phyloP scores from a whole-genome alignment of 2,113 vertebrate species.

The Nerophis ophidion region DNA sequence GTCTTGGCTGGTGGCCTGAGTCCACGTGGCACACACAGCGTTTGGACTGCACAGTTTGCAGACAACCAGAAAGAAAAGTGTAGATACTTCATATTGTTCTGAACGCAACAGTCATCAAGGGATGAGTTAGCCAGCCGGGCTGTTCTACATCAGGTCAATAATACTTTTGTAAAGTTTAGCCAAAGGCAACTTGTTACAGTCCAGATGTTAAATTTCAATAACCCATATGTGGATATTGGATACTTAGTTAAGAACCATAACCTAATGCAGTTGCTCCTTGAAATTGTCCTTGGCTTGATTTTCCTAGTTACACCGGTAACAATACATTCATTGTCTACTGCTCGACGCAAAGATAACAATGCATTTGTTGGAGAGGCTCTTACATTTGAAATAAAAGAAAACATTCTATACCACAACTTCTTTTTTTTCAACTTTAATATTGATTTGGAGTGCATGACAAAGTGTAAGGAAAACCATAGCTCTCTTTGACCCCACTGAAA shows the following conservation, averaged over 20 bases:
- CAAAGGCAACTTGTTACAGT: constrained; percentile 2
- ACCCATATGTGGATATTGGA: too few relatives aligned
- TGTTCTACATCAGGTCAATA: constrained; percentile 36
- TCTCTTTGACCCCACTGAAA: too few relatives aligned
- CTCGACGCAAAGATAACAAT: too few relatives aligned
- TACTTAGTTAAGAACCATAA: neutral
- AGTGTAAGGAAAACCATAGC: too few relatives aligned
- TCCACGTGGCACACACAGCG: constrained; percentile 72
- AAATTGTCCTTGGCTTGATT: too few relatives aligned
- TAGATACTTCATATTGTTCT: constrained; percentile 16
- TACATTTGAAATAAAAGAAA: too few relatives aligned
- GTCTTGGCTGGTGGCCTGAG: constrained; percentile 64
- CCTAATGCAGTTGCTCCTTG: neutral
- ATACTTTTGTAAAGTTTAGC: constrained; percentile 6
- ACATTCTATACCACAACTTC: too few relatives aligned
- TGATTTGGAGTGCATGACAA: too few relatives aligned
- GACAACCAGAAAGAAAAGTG: constrained; percentile 19
- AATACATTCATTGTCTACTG: too few relatives aligned
- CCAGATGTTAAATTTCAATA: neutral
- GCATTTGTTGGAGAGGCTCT: too few relatives aligned
- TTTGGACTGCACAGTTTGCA: constrained; percentile 33
- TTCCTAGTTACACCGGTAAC: too few relatives aligned
- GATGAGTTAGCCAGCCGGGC: constrained; percentile 37
- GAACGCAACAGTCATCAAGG: constrained; percentile 22
- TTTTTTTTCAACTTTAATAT: too few relatives aligned